Evolutionary conservation across 1,140 invertebrate genomes (phyloP).

Genomic region (Drosophila hydei): DNA sequence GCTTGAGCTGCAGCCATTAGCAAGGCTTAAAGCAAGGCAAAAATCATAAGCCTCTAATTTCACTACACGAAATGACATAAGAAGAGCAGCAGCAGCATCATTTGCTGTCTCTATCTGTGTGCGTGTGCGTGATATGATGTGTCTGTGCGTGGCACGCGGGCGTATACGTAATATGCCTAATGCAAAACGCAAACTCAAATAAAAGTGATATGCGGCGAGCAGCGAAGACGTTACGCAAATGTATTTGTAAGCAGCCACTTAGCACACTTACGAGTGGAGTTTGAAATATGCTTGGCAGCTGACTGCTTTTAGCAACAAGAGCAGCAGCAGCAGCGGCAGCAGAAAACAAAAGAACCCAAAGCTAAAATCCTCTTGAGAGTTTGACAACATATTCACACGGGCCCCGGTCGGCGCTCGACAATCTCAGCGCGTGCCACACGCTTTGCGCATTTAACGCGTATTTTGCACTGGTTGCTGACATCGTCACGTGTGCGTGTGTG

Average conservation of each 20-base stretch:
- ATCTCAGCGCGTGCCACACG: constrained; percentile 77
- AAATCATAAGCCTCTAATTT: constrained; percentile 79
- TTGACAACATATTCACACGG: constrained; percentile 79
- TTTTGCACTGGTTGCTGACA: constrained; percentile 64
- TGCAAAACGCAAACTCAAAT: constrained; percentile 80
- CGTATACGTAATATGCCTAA: constrained; percentile 79
- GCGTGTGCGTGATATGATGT: constrained; percentile 25
- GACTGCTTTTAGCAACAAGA: constrained; percentile 55
- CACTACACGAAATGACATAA: constrained; percentile 17
- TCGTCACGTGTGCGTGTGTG: background rate
- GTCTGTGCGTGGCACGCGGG: constrained; percentile 41
- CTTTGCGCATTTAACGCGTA: constrained; percentile 81
- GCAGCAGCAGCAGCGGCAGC: constrained; percentile 15
- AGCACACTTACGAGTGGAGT: constrained; percentile 75
- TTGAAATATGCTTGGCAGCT: constrained; percentile 77
- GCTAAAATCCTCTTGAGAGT: constrained; percentile 76
- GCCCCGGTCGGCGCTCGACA: constrained; percentile 35
- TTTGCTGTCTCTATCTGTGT: background rate
- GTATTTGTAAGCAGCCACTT: constrained; percentile 81
- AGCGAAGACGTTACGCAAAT: constrained; percentile 63
- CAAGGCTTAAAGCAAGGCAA: constrained; percentile 57
- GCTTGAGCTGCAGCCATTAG: constrained; percentile 73
- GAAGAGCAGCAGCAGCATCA: constrained; percentile 8
- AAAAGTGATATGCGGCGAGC: constrained; percentile 69
- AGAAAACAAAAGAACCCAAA: constrained; percentile 50